A percentile compares a stretch with the other conserved stretches of the same genome.
Conservation (phyloP, 2,113 vertebrate species). For the Pungitius pungitius region DNA sequence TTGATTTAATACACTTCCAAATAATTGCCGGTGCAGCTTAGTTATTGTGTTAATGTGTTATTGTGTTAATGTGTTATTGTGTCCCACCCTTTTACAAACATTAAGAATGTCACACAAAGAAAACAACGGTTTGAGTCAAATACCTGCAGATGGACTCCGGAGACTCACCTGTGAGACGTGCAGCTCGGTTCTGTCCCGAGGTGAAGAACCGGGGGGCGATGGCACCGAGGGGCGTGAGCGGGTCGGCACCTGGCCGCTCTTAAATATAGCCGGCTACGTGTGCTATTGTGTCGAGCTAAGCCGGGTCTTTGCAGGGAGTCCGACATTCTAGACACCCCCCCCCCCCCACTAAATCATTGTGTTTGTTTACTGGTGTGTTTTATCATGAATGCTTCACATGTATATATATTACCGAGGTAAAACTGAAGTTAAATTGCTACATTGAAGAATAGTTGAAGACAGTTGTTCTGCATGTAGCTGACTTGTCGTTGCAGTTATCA, state of each 20-base stretch:
- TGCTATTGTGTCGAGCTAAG: slow-evolving; percentile 61
- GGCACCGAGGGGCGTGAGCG: not conserved
- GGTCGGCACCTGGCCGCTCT: slow-evolving; percentile 34
- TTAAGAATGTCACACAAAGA: not conserved
- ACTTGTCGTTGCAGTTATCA: too few species aligned
- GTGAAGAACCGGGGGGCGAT: slow-evolving; percentile 3
- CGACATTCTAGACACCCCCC: slow-evolving; percentile 32
- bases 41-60: not conserved
- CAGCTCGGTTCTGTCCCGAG: slow-evolving; percentile 80
- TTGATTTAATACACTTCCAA: not conserved
- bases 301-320: slow-evolving; percentile 48
- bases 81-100: not conserved
- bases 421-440: too few species aligned
- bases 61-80: not conserved
- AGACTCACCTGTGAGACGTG: slow-evolving; percentile 53
- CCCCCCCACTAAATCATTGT: not conserved
- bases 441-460: too few species aligned
- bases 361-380: too few species aligned
- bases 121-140: not conserved
- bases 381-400: too few species aligned
- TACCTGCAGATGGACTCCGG: not conserved
- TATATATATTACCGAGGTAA: too few species aligned
- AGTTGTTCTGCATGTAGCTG: too few species aligned
- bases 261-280: slow-evolving; percentile 51
- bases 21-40: not conserved